These are phyloP conservation scores for Macropis europaea DNA, from an alignment of 2,888 invertebrate genomes.

Conservation along the genomic window DNA sequence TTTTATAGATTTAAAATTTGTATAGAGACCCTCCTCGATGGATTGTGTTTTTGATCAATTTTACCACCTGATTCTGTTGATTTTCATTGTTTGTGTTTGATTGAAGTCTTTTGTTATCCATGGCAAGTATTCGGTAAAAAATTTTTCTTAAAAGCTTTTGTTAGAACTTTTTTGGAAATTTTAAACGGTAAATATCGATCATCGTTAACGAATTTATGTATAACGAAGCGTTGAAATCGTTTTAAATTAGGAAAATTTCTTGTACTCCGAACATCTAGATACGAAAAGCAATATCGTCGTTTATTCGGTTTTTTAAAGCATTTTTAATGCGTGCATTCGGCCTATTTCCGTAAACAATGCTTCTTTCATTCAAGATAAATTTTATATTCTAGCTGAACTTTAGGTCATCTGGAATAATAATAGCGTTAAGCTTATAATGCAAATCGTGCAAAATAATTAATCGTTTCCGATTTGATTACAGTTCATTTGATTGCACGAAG, in stretches of 20 bases:
- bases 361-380: not conserved
- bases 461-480: not conserved
- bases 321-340: not conserved
- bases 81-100: not conserved
- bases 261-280: not conserved
- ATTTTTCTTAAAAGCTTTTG: too few relatives aligned
- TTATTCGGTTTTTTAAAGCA: not conserved
- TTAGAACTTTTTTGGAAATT: too few relatives aligned
- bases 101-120: too few relatives aligned
- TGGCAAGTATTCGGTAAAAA: too few relatives aligned
- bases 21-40: not conserved
- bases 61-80: too few relatives aligned
- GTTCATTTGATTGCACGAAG: not conserved
- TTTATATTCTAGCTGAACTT: conserved; percentile 1
- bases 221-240: too few relatives aligned
- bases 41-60: not conserved
- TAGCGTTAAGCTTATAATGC: conserved; percentile 2
- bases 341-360: not conserved
- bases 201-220: too few relatives aligned
- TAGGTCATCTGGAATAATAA: not conserved
- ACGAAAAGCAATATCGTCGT: not conserved
- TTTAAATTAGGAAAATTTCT: not conserved
- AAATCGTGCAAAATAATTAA: conserved; percentile 12
- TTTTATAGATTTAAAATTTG: too few relatives aligned
- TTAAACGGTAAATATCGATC: too few relatives aligned